A percentile compares a stretch with the other conserved stretches of the same genome.
Evolutionary conservation across 2,888 invertebrate species (phyloP).

Genomic region (Eupithecia inturbata): DNA sequence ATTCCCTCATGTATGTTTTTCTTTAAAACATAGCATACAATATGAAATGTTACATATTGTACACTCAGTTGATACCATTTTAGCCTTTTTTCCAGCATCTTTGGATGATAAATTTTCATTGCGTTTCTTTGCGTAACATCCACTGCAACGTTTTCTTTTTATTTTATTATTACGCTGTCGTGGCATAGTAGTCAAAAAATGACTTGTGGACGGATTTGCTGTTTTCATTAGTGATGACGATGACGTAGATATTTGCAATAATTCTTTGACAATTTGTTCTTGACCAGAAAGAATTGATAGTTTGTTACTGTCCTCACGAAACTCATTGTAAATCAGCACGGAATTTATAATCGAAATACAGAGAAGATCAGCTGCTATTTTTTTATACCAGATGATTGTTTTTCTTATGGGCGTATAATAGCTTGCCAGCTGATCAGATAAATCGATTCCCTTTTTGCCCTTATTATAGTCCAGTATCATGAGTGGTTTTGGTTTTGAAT

Average conservation of each 20-base stretch:
- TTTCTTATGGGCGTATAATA: slow-evolving; percentile 14
- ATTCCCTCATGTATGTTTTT: slow-evolving; percentile 10
- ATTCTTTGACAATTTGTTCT: slow-evolving; percentile 22
- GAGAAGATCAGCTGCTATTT: slow-evolving; percentile 16
- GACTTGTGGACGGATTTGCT: slow-evolving; percentile 19
- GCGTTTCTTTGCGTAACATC: slow-evolving; percentile 18
- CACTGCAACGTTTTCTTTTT: slow-evolving; percentile 20
- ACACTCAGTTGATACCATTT: not conserved
- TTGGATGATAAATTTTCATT: slow-evolving; percentile 17
- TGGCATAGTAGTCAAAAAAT: slow-evolving; percentile 18
- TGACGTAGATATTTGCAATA: slow-evolving; percentile 22
- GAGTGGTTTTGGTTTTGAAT: slow-evolving; percentile 16
- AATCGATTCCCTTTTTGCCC: slow-evolving; percentile 16
- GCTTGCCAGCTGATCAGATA: slow-evolving; percentile 9
- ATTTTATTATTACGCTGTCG: slow-evolving; percentile 20
- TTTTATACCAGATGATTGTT: slow-evolving; percentile 16
- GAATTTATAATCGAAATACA: slow-evolving; percentile 10
- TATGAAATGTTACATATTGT: slow-evolving; percentile 10
- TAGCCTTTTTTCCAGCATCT: slow-evolving; percentile 17
- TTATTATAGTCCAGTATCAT: slow-evolving; percentile 16
- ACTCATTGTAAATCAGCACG: slow-evolving; percentile 13
- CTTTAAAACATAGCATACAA: slow-evolving; percentile 9
- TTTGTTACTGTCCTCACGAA: slow-evolving; percentile 12
- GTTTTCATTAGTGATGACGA: slow-evolving; percentile 17
- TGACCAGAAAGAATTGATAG: slow-evolving; percentile 22